Conservation (phyloP, 2,113 vertebrate species). For the Apodemus sylvaticus region DNA sequence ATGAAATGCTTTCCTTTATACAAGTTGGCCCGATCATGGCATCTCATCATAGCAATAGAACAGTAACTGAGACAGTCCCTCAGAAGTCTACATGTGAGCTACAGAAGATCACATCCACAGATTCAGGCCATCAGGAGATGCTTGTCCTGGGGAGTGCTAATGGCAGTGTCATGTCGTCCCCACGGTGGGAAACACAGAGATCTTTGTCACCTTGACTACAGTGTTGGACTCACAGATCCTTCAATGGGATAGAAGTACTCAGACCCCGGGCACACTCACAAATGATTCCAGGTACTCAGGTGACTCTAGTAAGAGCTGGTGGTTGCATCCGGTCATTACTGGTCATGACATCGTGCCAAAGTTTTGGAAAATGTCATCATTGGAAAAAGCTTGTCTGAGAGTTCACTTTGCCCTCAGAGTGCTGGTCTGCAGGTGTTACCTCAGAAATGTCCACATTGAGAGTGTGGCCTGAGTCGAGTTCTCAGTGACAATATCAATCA, state of each 20-base stretch:
- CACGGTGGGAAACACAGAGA: not conserved
- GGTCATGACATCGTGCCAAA: not conserved
- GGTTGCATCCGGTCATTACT: not conserved
- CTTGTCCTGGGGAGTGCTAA: not conserved
- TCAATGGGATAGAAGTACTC: not conserved
- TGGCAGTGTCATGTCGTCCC: not conserved
- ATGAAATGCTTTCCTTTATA: not conserved
- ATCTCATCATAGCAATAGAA: not conserved
- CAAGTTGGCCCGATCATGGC: not conserved
- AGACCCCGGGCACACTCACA: not conserved
- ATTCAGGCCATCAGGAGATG: not conserved
- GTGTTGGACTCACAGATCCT: not conserved
- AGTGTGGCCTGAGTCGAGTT: not conserved
- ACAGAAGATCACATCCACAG: not conserved
- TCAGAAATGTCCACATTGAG: not conserved
- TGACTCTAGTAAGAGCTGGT: not conserved
- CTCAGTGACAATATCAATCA: not conserved
- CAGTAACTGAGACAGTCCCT: not conserved
- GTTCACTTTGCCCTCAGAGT: not conserved
- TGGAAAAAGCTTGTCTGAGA: not conserved
- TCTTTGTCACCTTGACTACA: not conserved
- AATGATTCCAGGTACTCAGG: not conserved
- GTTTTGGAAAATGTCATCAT: not conserved
- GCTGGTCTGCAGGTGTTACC: not conserved
- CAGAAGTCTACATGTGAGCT: no score